phyloP scores from a whole-genome alignment of 92 coral and sea anemone genomes.

The Actinostola sp. region DNA sequence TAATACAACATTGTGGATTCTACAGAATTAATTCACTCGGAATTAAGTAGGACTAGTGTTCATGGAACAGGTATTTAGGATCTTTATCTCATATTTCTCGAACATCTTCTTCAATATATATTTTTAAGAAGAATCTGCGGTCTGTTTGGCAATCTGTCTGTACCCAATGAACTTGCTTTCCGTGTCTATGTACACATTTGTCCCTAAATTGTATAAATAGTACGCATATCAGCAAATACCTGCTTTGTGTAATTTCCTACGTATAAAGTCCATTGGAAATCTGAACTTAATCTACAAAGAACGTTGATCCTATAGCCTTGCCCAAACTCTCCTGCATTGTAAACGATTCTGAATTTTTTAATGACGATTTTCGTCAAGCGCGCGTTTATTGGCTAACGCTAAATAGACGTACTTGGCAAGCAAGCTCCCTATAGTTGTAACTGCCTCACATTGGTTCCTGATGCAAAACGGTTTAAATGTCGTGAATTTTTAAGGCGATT shows the following conservation, averaged over 20 bases:
- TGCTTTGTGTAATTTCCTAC: not conserved
- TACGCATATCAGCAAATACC: slow-evolving; percentile 1
- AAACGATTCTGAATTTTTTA: not conserved
- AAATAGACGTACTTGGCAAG: not conserved
- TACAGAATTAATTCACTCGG: too few species aligned
- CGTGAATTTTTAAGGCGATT: not conserved
- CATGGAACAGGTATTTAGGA: too few species aligned
- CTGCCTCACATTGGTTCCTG: not conserved
- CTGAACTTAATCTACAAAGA: not conserved
- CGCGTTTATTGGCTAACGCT: not conserved
- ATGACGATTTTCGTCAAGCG: slow-evolving; percentile 1
- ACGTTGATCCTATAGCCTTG: not conserved
- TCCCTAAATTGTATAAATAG: too few species aligned
- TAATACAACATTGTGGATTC: too few species aligned
- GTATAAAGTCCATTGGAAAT: slow-evolving; percentile 2
- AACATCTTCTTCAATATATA: too few species aligned
- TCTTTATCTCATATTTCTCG: too few species aligned
- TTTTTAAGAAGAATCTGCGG: too few species aligned
- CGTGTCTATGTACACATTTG: too few species aligned
- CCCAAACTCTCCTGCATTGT: not conserved
- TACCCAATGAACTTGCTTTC: too few species aligned
- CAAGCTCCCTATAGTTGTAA: not conserved
- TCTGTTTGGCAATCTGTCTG: too few species aligned
- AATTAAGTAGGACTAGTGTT: too few species aligned
- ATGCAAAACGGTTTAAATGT: not conserved